Evolutionary conservation across 2,113 vertebrate species (phyloP).

Genomic region (Podarcis cretensis): DNA sequence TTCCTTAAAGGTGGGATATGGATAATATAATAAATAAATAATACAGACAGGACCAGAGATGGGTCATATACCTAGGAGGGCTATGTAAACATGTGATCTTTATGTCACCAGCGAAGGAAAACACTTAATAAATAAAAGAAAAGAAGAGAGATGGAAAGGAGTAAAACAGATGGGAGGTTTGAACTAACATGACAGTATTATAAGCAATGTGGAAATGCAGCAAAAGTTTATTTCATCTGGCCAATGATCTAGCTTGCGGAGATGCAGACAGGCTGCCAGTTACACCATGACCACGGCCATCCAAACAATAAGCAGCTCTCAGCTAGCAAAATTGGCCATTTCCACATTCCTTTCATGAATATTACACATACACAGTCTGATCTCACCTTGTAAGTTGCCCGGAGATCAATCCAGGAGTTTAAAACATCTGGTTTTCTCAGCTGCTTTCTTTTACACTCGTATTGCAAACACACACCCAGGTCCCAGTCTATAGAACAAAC

Average conservation of each 20-base stretch:
- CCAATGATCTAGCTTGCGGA: too few species aligned
- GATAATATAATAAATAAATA: background rate
- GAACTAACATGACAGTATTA: background rate
- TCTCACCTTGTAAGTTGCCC: conserved; percentile 90
- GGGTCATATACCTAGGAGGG: background rate
- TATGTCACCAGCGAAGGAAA: background rate
- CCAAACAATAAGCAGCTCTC: background rate
- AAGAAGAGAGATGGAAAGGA: background rate
- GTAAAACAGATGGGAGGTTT: background rate
- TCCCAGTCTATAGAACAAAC: conserved; percentile 89
- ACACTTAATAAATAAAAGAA: background rate
- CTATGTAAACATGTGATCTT: background rate
- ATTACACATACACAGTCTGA: conserved; percentile 12
- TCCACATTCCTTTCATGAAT: background rate
- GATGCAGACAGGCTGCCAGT: background rate
- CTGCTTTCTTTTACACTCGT: conserved; percentile 96
- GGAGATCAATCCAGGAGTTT: conserved; percentile 95
- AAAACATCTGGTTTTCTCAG: conserved; percentile 86
- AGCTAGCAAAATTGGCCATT: background rate
- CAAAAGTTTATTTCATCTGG: too few species aligned
- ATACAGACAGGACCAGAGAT: background rate
- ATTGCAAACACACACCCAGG: conserved; percentile 92
- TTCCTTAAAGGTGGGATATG: background rate
- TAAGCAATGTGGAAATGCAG: background rate
- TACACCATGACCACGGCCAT: background rate